Conservation (phyloP, 2,888 invertebrate genomes). For the Carabus problematicus region DNA sequence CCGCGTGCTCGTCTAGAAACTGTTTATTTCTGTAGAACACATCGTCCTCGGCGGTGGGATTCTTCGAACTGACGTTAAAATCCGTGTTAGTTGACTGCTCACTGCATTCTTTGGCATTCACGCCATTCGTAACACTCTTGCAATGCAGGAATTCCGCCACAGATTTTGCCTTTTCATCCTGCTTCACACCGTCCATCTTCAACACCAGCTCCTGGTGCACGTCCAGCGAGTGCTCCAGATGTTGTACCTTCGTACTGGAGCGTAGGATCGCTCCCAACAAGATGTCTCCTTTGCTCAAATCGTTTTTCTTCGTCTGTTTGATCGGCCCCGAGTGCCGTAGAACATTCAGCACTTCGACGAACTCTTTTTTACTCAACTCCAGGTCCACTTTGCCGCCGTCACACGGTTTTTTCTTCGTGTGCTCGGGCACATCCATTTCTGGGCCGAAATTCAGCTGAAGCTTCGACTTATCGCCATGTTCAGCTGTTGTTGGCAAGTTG, state of each 20-base stretch:
- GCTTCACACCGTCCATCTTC: too few relatives aligned
- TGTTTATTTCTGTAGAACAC: slow-evolving; percentile 5
- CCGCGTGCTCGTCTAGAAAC: neutral
- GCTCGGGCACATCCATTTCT: slow-evolving; percentile 47
- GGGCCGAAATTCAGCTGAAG: slow-evolving; percentile 49
- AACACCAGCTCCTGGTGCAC: slow-evolving; percentile 2
- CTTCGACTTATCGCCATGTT: slow-evolving; percentile 49
- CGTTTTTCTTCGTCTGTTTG: slow-evolving; percentile 50
- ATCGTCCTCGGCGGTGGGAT: neutral
- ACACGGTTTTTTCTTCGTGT: slow-evolving; percentile 45
- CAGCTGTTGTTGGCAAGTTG: neutral
- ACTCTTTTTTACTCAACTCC: slow-evolving; percentile 57
- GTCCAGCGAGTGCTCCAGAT: slow-evolving; percentile 8
- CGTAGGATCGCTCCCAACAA: slow-evolving; percentile 58
- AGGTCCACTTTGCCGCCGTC: slow-evolving; percentile 56
- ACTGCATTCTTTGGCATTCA: too few relatives aligned
- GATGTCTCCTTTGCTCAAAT: slow-evolving; percentile 55
- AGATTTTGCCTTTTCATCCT: too few relatives aligned
- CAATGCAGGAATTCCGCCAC: too few relatives aligned
- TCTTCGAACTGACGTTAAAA: slow-evolving; percentile 1
- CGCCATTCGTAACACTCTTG: too few relatives aligned
- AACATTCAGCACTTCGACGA: slow-evolving; percentile 58
- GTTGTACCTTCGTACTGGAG: slow-evolving; percentile 36
- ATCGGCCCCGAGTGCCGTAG: slow-evolving; percentile 53
- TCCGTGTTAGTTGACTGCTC: neutral